Evolutionary conservation across 2,113 vertebrate genomes (phyloP).

Genomic region (Thamnaconus septentrionalis): DNA sequence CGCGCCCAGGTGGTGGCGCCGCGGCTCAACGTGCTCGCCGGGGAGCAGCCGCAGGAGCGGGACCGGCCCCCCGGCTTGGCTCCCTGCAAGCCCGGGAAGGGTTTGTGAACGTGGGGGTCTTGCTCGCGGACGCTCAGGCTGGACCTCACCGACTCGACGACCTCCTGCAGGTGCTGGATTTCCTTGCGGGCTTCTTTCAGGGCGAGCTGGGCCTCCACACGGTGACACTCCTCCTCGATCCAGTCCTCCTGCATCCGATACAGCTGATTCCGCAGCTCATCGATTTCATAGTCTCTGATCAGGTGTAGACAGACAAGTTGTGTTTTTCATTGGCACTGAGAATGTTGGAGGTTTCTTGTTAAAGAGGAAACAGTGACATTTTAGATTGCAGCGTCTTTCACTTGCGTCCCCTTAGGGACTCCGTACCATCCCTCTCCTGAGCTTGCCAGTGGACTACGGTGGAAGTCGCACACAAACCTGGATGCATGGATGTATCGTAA

Average conservation of each 20-base stretch:
- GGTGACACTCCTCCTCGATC: conserved; percentile 97
- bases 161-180: conserved; percentile 92
- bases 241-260: conserved; percentile 97
- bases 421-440: no score
- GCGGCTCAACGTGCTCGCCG: conserved; percentile 88
- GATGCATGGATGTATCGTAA: no score
- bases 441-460: no score
- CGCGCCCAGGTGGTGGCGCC: conserved; percentile 86
- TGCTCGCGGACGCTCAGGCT: conserved; percentile 79
- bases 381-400: no score
- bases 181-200: conserved; percentile 94
- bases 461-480: no score
- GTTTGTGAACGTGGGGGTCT: conserved; percentile 87
- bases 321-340: no score
- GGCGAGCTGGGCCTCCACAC: conserved; percentile 94
- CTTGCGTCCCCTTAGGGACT: no score
- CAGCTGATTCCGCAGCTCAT: conserved; percentile 88
- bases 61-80: conserved; percentile 57
- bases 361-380: no score
- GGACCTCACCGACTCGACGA: conserved; percentile 87
- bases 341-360: no score
- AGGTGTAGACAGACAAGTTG: background rate
- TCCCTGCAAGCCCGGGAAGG: conserved; percentile 82
- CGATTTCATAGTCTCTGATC: conserved; percentile 88
- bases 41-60: conserved; percentile 89